Evolutionary conservation across 2,113 vertebrate species (phyloP), one percentile per base, ranked within the genome.

Genomic region (Notechis scutatus): DNA sequence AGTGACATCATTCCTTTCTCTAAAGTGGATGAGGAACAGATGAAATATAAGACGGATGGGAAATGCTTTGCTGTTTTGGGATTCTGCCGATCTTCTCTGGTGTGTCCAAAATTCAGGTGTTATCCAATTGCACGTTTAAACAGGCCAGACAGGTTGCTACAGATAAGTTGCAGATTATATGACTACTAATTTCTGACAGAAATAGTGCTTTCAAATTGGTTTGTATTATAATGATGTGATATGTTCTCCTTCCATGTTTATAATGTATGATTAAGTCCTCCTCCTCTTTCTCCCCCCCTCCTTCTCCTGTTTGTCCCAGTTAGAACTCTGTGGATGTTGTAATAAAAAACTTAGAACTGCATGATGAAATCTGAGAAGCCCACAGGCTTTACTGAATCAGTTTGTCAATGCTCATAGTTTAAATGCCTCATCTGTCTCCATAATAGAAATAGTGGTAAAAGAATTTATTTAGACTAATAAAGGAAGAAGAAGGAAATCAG

Each of bases 1-100:
- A 99, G 98, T 90, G 99, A 99, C 96, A 99, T 99, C 55, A 93
- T 99, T 94, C 99, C 99, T 81, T 99, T 99, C 97, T 99, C 99
- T 89, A 99, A 99, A 97, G 98, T 99, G 91, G 99, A 99, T 96
- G 98, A 99, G 96, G 98, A 99, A 0, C 99, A 99, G 97, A 99
- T 99, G 99, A 99, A 98, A 95, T 99, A 99, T 96, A 99, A 98
- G 97, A 97, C 98, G 0, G 98, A 99, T 93, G 98, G 97, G 54
- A 99, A 99, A 95, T 98, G 98, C 95, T 99, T 99, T 95, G 97
- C 99, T 93, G 98, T 99, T 89, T 96, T 99, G 88, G 99, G 99
- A 92, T 99, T 99, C 95, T 97, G 98, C 93, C 98, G 97, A 95
- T 97, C 98, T 92, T 98, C 96, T 94, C 94, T 97, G 98, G 99